phyloP scores from a whole-genome alignment of 2,888 invertebrate genomes.

The Brassicogethes aeneus region DNA sequence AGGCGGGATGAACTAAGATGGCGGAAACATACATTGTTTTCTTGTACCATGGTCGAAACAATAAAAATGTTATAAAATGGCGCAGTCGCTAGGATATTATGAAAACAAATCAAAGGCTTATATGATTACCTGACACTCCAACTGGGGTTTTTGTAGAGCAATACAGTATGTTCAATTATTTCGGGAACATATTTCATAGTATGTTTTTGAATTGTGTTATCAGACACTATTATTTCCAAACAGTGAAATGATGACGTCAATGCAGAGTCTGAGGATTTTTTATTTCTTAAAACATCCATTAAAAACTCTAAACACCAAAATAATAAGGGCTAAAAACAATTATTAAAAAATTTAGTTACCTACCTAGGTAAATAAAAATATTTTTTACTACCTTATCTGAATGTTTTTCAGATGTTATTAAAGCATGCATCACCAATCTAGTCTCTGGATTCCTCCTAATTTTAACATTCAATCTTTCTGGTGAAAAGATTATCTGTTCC shows the following conservation, averaged over 20 bases:
- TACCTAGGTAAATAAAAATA: slow-evolving; percentile 1
- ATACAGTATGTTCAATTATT: slow-evolving; percentile 19
- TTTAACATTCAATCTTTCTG: slow-evolving; percentile 15
- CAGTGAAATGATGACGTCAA: slow-evolving; percentile 22
- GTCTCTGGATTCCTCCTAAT: slow-evolving; percentile 26
- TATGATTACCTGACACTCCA: slow-evolving; percentile 24
- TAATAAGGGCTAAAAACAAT: slow-evolving; percentile 18
- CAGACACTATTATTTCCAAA: slow-evolving; percentile 24
- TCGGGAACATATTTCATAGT: slow-evolving; percentile 19
- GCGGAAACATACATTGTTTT: no score
- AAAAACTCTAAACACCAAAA: slow-evolving; percentile 18
- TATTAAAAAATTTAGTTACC: background rate
- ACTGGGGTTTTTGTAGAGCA: slow-evolving; percentile 18
- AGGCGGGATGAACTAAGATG: no score
- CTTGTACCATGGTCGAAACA: no score
- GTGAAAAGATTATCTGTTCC: slow-evolving; percentile 11
- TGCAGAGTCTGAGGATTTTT: slow-evolving; percentile 15
- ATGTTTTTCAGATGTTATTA: slow-evolving; percentile 20
- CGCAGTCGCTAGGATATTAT: no score
- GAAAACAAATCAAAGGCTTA: no score
- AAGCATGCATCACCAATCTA: slow-evolving; percentile 24
- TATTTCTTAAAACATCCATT: slow-evolving; percentile 16
- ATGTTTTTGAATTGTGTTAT: slow-evolving; percentile 20
- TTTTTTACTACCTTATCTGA: slow-evolving; percentile 17
- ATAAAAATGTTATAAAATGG: no score